Evolutionary conservation across 1,140 invertebrate genomes (phyloP).

Genomic region (Ganaspis sp.): DNA sequence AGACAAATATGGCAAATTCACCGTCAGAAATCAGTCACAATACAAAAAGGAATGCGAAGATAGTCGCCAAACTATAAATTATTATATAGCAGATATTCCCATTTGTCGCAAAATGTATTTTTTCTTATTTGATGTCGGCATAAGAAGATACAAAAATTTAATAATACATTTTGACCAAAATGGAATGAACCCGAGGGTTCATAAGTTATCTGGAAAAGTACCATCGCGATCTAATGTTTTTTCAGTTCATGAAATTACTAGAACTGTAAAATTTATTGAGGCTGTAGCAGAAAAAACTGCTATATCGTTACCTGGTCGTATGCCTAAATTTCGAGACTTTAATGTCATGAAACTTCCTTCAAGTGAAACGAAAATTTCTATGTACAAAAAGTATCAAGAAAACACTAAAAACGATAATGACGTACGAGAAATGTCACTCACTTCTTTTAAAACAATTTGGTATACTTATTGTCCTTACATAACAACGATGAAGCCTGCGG

Average conservation of each 20-base stretch:
- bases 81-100: background rate
- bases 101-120: background rate
- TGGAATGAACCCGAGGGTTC: background rate
- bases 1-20: background rate
- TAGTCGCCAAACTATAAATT: background rate
- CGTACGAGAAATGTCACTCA: no score
- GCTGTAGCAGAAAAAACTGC: no score
- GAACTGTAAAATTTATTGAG: no score
- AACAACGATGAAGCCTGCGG: background rate
- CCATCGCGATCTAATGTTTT: background rate
- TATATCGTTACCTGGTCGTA: background rate
- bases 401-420: background rate
- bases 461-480: background rate
- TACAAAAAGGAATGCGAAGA: background rate
- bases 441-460: background rate
- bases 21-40: background rate
- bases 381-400: background rate
- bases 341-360: background rate
- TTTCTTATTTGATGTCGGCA: background rate
- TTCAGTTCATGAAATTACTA: background rate
- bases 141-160: background rate
- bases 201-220: background rate
- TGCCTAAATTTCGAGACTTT: background rate
- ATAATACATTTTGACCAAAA: background rate
- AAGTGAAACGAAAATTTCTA: background rate